phyloP scores from a whole-genome alignment of 2,888 invertebrate species.

The Desoria tigrina region DNA sequence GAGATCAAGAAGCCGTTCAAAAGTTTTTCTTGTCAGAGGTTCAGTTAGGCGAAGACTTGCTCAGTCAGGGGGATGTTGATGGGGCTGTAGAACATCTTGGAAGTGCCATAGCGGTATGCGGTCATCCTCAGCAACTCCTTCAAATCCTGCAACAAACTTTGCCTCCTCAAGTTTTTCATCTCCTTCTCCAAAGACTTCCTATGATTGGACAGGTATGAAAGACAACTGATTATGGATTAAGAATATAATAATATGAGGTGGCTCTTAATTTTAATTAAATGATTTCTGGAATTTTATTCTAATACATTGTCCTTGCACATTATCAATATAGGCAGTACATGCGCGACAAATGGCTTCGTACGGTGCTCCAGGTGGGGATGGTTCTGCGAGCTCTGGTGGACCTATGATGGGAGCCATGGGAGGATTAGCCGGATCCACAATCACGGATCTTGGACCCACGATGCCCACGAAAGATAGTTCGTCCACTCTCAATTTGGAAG shows the following conservation, averaged over 20 bases:
- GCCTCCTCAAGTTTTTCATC: slow-evolving; percentile 90
- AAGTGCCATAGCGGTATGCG: slow-evolving; percentile 96
- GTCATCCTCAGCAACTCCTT: slow-evolving; percentile 86
- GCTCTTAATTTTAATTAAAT: too few relatives aligned
- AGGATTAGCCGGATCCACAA: neutral
- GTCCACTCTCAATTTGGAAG: slow-evolving; percentile 42
- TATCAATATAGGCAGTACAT: slow-evolving; percentile 48
- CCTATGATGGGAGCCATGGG: slow-evolving; percentile 15
- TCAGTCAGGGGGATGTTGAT: slow-evolving; percentile 82
- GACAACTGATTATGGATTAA: too few relatives aligned
- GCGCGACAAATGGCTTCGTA: slow-evolving; percentile 49
- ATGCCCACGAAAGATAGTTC: neutral
- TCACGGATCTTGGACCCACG: too few relatives aligned
- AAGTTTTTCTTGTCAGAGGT: slow-evolving; percentile 80
- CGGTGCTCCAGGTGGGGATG: slow-evolving; percentile 38
- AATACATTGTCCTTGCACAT: too few relatives aligned
- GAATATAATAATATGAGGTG: neutral
- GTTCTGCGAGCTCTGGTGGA: slow-evolving; percentile 17
- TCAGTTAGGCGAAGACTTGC: slow-evolving; percentile 87
- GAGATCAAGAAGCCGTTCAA: slow-evolving; percentile 91
- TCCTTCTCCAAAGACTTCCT: slow-evolving; percentile 80
- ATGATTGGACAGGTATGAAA: slow-evolving; percentile 63
- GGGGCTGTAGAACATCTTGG: slow-evolving; percentile 93
- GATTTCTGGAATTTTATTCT: too few relatives aligned
- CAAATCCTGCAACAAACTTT: slow-evolving; percentile 90